Base-by-base conservation (phyloP, 2,888 invertebrate genomes). In the Pediacus dermestoides region DNA sequence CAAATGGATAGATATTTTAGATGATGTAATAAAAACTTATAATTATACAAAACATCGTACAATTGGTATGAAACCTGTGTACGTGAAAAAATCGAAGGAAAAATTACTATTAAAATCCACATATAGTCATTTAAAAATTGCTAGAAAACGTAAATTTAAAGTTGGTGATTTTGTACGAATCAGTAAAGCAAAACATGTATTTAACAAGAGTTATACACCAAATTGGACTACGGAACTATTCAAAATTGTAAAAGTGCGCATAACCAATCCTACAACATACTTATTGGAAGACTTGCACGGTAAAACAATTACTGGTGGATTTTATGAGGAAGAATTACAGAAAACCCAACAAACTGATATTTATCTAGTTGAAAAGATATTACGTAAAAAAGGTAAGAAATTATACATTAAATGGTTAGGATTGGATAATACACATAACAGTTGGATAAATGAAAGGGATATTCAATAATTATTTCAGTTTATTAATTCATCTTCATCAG, bases 171-270 rank as follows among this genome's bases (percentile, higher is more conserved):
- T 52, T 16, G 65, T 66, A 3, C 42, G 63, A 2, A 55, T 66
- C 13, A 55, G 52, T 28, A 63, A 61, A 42, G 38, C 45, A 9
- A 62, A 61, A 48, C 41, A 43, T 10, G 18, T 56, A 2, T 64
- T 65, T 42, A 54, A 54, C n/a, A 64, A 65, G 50, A 60, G 60
- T 4, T 67, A 60, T 28, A 56, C 54, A 4, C 58, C 61, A 0
- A 61, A 59, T 34, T 65, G 61, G 59, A 44, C 59, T 1, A 58
- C 56, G 1, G 64, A 66, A 42, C 42, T 66, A 22, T 67, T 64
- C 40, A 57, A 38, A 25, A 46, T 66, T 16, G 23, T 2, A 8
- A 48, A 56, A 50, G 50, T 62, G 2, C 31, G 55, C 14, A 45
- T 44, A 11, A 58, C 59, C n/a, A 53, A 50, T 43, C 62, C 62